Evolutionary conservation across 2,113 vertebrate genomes (phyloP).

Genomic region (Catharus fuscescens): DNA sequence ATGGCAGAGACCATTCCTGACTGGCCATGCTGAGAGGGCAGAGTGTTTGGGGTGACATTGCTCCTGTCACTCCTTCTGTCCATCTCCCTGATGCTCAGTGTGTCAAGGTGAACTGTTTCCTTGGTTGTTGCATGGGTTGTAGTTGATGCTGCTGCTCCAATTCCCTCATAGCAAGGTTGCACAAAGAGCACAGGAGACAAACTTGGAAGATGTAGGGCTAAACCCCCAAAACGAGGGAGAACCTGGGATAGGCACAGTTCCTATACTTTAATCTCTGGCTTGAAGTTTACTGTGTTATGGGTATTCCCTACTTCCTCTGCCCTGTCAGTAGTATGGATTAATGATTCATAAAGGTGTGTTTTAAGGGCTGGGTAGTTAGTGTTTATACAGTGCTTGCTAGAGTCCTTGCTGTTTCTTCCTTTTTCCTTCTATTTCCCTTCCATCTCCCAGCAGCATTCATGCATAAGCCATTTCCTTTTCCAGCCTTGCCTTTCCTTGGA

Average conservation of each 20-base stretch:
- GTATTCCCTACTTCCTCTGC: not conserved
- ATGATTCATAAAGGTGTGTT: slow-evolving; percentile 29
- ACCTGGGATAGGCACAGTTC: not conserved
- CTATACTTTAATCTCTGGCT: not conserved
- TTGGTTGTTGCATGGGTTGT: not conserved
- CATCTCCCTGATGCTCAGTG: not conserved
- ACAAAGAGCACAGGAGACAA: not conserved
- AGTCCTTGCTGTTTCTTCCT: not conserved
- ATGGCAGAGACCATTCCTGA: not conserved
- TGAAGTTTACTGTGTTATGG: not conserved
- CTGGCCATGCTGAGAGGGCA: not conserved
- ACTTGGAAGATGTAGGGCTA: not conserved
- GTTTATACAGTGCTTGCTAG: not conserved
- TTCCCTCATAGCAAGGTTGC: not conserved
- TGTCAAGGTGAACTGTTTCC: not conserved
- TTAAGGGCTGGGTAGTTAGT: not conserved
- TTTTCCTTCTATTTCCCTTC: not conserved
- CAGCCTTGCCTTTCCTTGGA: not conserved
- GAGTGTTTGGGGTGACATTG: not conserved
- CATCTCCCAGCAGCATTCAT: not conserved
- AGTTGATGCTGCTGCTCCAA: not conserved
- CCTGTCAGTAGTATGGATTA: not conserved
- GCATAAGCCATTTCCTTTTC: not conserved
- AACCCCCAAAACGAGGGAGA: not conserved
- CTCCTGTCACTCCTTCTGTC: not conserved